These are phyloP conservation scores for Pantherophis vulpinus DNA, from an alignment of 2,797 vertebrate genomes.

Conservation along the genomic window DNA sequence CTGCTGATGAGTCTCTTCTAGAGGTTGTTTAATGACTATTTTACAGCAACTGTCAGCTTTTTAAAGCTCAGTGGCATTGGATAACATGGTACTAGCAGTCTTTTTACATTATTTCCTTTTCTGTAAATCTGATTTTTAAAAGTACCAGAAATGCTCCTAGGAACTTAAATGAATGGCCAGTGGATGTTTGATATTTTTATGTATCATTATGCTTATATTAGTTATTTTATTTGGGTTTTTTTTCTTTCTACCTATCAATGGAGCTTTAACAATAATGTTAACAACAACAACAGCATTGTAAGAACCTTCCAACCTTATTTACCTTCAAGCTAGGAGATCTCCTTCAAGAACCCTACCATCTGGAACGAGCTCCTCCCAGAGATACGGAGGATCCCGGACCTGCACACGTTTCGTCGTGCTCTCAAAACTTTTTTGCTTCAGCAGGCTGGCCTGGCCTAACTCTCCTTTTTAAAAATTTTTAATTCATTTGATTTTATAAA, in stretches of 20 bases:
- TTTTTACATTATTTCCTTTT: slow-evolving; percentile 77
- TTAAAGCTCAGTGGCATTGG: slow-evolving; percentile 77
- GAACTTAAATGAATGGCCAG: slow-evolving; percentile 76
- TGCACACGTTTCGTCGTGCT: too few species aligned
- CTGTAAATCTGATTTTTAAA: slow-evolving; percentile 76
- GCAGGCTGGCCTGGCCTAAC: too few species aligned
- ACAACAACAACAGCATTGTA: slow-evolving; percentile 42
- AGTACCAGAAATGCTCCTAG: slow-evolving; percentile 72
- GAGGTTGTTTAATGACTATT: slow-evolving; percentile 84
- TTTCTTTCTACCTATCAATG: slow-evolving; percentile 43
- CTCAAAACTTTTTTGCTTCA: too few species aligned
- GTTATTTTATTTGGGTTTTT: slow-evolving; percentile 65
- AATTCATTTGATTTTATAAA: too few species aligned
- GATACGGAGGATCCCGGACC: too few species aligned
- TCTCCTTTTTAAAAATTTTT: too few species aligned
- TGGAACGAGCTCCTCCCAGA: too few species aligned
- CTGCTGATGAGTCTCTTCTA: slow-evolving; percentile 83
- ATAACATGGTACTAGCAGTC: slow-evolving; percentile 73
- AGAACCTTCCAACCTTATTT: background rate
- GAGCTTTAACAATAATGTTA: slow-evolving; percentile 43
- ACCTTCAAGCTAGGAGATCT: background rate
- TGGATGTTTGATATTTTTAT: slow-evolving; percentile 71
- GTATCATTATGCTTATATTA: slow-evolving; percentile 69
- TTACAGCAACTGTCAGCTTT: slow-evolving; percentile 82
- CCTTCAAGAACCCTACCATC: too few species aligned